Conservation (phyloP, 2,888 invertebrate genomes). For the Diplazon laetatorius region DNA sequence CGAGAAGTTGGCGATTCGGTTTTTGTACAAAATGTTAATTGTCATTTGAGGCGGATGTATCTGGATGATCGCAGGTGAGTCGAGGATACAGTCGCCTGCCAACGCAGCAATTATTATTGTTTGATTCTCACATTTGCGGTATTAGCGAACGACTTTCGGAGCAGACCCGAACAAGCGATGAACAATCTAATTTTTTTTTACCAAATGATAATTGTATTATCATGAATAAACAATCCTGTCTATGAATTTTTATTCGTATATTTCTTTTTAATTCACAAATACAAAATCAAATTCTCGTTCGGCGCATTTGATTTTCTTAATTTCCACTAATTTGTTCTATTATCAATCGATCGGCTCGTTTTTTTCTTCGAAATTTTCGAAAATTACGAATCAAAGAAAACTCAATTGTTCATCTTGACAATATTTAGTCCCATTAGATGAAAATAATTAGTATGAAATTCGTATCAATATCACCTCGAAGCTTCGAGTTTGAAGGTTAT, state of each 20-base stretch:
- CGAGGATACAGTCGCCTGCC: background rate
- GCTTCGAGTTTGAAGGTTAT: conserved; percentile 55
- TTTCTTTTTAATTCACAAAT: background rate
- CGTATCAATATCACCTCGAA: background rate
- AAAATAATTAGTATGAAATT: conserved; percentile 2
- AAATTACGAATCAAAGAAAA: no score
- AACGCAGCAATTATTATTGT: conserved; percentile 5
- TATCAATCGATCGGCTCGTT: no score
- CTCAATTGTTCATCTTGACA: conserved; percentile 22
- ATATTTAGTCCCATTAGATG: background rate
- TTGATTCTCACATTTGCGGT: background rate
- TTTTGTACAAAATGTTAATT: background rate
- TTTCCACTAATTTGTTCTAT: background rate
- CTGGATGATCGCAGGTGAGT: conserved; percentile 6
- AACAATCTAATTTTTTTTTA: conserved; percentile 20
- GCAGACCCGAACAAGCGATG: background rate
- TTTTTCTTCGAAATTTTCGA: no score
- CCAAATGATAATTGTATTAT: background rate
- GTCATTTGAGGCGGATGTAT: background rate
- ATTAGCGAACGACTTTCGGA: conserved; percentile 11
- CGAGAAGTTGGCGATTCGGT: no score
- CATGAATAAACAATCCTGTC: background rate
- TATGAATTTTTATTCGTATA: background rate
- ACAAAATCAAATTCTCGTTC: no score
- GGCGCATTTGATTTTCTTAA: background rate